Evolutionary conservation across 2,888 invertebrate genomes (phyloP).

Genomic region (Cryptocephalus primarius): DNA sequence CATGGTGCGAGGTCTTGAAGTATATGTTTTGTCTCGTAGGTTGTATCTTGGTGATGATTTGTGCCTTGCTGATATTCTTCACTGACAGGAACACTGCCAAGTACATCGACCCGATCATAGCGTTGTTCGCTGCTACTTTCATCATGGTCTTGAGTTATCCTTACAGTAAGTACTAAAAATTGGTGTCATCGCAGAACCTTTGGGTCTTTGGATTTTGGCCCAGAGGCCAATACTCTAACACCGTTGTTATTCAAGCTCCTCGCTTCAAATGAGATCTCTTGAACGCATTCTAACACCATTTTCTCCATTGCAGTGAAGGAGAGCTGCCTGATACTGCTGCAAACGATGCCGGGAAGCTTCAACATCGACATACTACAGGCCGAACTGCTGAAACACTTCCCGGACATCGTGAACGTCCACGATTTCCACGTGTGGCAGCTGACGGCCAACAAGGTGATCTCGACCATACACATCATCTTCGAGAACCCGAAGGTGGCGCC

Average conservation of each 20-base stretch:
- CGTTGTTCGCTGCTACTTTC: slow-evolving; percentile 61
- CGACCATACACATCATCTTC: slow-evolving; percentile 75
- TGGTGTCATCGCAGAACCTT: no score
- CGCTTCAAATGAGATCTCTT: no score
- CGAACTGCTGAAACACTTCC: slow-evolving; percentile 53
- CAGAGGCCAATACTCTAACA: no score
- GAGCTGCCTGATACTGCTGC: slow-evolving; percentile 76
- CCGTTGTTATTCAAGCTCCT: no score
- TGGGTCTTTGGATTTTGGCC: no score
- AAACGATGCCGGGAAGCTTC: slow-evolving; percentile 85
- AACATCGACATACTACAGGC: slow-evolving; percentile 60
- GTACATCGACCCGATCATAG: slow-evolving; percentile 61
- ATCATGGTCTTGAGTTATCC: slow-evolving; percentile 68
- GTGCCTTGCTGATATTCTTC: slow-evolving; percentile 49
- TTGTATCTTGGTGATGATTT: slow-evolving; percentile 64
- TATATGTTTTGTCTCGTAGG: slow-evolving; percentile 36
- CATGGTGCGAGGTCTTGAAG: not conserved
- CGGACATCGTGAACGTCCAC: slow-evolving; percentile 65
- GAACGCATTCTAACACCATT: no score
- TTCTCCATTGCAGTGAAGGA: slow-evolving; percentile 62
- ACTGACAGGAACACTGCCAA: slow-evolving; percentile 53
- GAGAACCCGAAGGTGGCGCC: slow-evolving; percentile 45
- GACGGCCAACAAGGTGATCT: slow-evolving; percentile 66
- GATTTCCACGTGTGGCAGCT: slow-evolving; percentile 87
- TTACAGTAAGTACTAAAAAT: slow-evolving; percentile 52